Evolutionary conservation across 1,140 invertebrate genomes (phyloP), one percentile per base, ranked within the genome.

Genomic region (Psix sp.): DNA sequence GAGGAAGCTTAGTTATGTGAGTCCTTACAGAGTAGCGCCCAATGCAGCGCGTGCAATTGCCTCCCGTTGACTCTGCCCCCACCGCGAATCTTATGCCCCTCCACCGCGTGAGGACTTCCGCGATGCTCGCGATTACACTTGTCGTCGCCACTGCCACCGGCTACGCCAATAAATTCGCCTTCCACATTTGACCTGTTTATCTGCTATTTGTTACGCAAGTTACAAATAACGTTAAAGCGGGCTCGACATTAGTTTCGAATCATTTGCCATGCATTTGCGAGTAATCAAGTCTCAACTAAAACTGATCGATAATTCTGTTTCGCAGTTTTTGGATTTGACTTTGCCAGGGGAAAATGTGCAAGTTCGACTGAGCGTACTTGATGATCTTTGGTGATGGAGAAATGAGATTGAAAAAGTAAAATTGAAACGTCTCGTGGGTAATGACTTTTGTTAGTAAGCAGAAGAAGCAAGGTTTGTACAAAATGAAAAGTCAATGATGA

Each of bases 21-120:
- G 76, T 77, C 72, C 72, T 72, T 74, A 75, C 67, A 40, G 63
- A 73, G 60, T 59, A 57, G 80, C 74, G 71, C 78, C n/a, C 80
- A 78, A 80, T 81, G 80, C 80, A 77, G 72, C 72, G 77, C 56
- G 67, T 76, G 70, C 79, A 76, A 78, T 77, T 67, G 70, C 70
- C 43, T 65, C 65, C 62, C 45, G 18, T 56, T 24, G 13, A 2
- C 26, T 29, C 33, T 11, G 18, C 54, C 21, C 15, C 42, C 52
- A 16, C 57, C 59, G 31, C 62, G 15, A 20, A 14, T 43, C 76
- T 40, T 54, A 17, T 15, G n/a, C 40, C 29, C 54, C 59, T 74
- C 77, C 70, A 71, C 63, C 60, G 49, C 66, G 18, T 14, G 33
- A 24, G 16, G 31, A 52, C 39, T 35, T 62, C 46, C 57, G 49